These are phyloP conservation scores for Lontra canadensis DNA, from an alignment of 2,113 vertebrate genomes.

Conservation along the genomic window DNA sequence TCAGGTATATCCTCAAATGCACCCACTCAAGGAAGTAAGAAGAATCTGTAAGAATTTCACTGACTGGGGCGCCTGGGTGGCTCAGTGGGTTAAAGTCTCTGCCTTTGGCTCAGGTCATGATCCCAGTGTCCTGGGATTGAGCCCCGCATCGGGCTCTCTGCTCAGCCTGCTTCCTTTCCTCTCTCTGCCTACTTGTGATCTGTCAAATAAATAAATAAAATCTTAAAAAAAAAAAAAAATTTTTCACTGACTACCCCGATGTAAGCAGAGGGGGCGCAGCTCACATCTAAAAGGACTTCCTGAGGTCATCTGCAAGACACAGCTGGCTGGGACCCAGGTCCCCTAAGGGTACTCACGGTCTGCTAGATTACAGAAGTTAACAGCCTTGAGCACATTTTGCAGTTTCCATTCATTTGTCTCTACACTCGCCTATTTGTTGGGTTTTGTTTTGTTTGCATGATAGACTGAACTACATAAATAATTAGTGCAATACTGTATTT, in stretches of 20 bases:
- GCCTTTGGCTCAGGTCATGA: too few relatives aligned
- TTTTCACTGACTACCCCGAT: neutral
- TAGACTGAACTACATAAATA: neutral
- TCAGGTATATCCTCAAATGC: neutral
- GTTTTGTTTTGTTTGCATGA: neutral
- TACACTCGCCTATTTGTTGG: neutral
- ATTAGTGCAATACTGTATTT: neutral
- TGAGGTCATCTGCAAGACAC: neutral
- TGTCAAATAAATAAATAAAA: too few relatives aligned
- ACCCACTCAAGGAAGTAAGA: neutral
- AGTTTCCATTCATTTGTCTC: neutral
- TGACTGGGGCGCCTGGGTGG: too few relatives aligned
- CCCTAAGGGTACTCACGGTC: rapidly evolving
- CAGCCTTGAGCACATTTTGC: neutral
- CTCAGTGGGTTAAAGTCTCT: too few relatives aligned
- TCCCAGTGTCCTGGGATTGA: too few relatives aligned
- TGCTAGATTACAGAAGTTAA: neutral
- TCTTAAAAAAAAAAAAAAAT: neutral
- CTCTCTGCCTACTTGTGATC: too few relatives aligned
- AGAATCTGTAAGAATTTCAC: neutral
- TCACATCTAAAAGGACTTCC: neutral
- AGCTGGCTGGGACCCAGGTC: rapidly evolving
- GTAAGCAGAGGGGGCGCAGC: neutral
- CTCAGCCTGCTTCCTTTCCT: too few relatives aligned
- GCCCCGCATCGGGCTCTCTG: too few relatives aligned